Percentiles rank a stretch among this genome's conserved stretches.
Evolutionary conservation across 2,797 vertebrate genomes (phyloP).

Genomic region (Tangara arthus): DNA sequence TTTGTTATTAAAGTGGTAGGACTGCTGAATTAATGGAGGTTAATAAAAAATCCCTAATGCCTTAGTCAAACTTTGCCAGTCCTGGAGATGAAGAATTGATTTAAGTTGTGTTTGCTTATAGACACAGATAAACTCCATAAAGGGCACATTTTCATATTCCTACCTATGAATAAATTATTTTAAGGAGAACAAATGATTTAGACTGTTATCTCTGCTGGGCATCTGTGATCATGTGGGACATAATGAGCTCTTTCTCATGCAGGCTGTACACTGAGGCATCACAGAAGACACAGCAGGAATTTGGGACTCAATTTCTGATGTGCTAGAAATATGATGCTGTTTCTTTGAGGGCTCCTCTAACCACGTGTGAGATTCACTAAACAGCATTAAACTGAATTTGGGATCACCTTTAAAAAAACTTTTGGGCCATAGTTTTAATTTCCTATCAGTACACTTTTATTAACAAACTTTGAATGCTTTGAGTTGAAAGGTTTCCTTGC

Average conservation of each 20-base stretch:
- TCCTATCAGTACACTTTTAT: neutral
- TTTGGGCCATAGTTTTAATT: neutral
- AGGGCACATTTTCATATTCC: slow-evolving; percentile 61
- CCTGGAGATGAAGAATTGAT: slow-evolving; percentile 55
- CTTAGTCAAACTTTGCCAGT: slow-evolving; percentile 45
- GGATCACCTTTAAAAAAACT: fast-evolving
- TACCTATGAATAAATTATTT: slow-evolving; percentile 64
- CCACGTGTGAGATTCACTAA: neutral
- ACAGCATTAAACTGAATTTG: neutral
- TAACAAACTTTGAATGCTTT: neutral
- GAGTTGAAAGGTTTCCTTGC: neutral
- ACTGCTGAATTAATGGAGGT: slow-evolving; percentile 55
- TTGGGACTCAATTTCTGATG: neutral
- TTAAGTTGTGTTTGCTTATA: slow-evolving; percentile 49
- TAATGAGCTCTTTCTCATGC: slow-evolving; percentile 63
- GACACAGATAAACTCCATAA: slow-evolving; percentile 66
- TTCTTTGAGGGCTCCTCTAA: neutral
- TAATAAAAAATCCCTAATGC: slow-evolving; percentile 56
- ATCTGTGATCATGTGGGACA: slow-evolving; percentile 43
- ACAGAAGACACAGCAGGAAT: slow-evolving; percentile 6
- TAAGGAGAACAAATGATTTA: slow-evolving; percentile 59
- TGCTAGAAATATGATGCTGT: neutral
- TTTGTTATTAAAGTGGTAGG: slow-evolving; percentile 37
- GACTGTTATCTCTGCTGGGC: slow-evolving; percentile 49
- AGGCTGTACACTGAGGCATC: neutral